phyloP scores from a whole-genome alignment of 2,888 invertebrate genomes.

The Tinea pellionella region DNA sequence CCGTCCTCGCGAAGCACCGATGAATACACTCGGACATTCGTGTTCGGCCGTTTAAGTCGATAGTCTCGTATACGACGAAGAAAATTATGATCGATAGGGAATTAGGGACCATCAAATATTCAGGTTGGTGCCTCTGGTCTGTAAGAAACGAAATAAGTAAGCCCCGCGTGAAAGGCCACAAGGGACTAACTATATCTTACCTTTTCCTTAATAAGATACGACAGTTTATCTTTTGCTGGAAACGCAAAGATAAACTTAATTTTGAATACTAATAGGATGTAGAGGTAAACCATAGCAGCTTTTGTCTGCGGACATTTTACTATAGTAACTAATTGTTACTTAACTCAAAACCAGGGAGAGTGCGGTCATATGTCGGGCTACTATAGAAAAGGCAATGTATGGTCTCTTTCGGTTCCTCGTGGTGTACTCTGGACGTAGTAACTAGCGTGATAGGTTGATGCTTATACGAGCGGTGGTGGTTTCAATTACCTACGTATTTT shows the following conservation, averaged over 20 bases:
- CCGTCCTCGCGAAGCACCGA: not conserved
- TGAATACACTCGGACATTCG: no score
- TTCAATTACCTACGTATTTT: not conserved
- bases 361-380: no score
- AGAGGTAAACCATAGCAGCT: no score
- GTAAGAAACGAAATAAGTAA: conserved; percentile 54
- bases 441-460: conserved; percentile 7
- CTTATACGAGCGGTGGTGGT: not conserved
- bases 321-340: no score
- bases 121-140: conserved; percentile 26
- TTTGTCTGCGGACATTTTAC: no score
- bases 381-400: no score
- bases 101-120: conserved; percentile 64
- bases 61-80: conserved; percentile 29
- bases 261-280: no score
- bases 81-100: conserved; percentile 63
- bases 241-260: no score
- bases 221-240: not conserved
- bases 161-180: conserved; percentile 55
- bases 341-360: no score
- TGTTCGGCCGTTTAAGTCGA: no score
- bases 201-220: conserved; percentile 24
- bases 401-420: no score
- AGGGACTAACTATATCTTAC: conserved; percentile 35
- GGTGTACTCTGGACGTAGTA: not conserved